These are phyloP conservation scores for Micoletzkya japonica DNA, from an alignment of 2,888 invertebrate species.

Conservation along the genomic window DNA sequence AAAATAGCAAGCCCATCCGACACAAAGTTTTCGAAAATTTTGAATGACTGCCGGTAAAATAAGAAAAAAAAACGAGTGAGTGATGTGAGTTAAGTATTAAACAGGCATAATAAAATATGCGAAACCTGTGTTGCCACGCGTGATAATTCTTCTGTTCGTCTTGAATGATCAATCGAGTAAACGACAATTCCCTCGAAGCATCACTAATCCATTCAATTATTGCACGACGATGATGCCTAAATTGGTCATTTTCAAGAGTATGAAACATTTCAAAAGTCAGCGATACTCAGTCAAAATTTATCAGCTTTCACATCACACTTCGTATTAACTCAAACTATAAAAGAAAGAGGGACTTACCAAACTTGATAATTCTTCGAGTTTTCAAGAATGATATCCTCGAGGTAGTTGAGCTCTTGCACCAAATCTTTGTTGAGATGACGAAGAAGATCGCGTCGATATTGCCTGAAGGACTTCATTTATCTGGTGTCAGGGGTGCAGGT, in stretches of 20 bases:
- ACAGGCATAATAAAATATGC: too few species aligned
- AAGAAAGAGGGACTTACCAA: slow-evolving; percentile 67
- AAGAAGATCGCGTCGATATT: slow-evolving; percentile 80
- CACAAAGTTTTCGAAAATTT: background rate
- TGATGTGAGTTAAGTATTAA: too few species aligned
- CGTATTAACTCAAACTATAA: background rate
- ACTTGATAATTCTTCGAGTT: slow-evolving; percentile 96
- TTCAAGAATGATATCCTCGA: slow-evolving; percentile 74
- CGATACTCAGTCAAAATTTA: too few species aligned
- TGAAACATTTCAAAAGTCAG: too few species aligned
- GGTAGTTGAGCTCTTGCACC: slow-evolving; percentile 77
- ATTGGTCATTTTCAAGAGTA: too few species aligned
- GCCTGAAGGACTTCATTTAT: too few species aligned
- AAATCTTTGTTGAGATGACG: slow-evolving; percentile 71
- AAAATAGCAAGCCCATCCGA: background rate
- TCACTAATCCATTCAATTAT: slow-evolving; percentile 85
- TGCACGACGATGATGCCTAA: slow-evolving; percentile 86
- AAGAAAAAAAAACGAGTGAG: too few species aligned
- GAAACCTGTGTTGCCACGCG: slow-evolving; percentile 98
- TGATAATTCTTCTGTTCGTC: slow-evolving; percentile 98
- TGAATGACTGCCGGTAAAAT: too few species aligned
- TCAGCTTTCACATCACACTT: background rate
- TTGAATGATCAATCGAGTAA: slow-evolving; percentile 79
- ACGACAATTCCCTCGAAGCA: slow-evolving; percentile 75
- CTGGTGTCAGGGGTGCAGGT: too few species aligned